A percentile compares a stretch with the other conserved stretches of the same genome.
phyloP scores from a whole-genome alignment of 2,797 vertebrate species.

The Eulemur coronatus region DNA sequence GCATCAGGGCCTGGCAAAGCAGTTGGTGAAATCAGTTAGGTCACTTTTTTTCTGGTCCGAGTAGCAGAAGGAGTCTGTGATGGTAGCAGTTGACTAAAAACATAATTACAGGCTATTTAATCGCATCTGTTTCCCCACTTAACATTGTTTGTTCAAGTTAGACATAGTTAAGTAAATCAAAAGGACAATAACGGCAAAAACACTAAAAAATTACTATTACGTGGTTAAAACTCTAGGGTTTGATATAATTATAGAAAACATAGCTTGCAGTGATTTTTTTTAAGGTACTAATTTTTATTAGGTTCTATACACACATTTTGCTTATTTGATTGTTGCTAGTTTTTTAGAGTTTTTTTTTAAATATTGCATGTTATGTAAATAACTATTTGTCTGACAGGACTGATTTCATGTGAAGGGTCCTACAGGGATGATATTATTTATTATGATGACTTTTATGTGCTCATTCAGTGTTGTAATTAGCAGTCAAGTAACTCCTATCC shows the following conservation, averaged over 20 bases:
- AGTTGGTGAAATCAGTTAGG: constrained; percentile 88
- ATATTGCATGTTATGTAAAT: constrained; percentile 77
- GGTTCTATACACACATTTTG: constrained; percentile 81
- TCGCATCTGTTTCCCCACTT: constrained; percentile 90
- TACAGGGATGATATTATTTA: constrained; percentile 59
- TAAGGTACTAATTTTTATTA: constrained; percentile 86
- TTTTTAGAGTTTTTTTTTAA: constrained; percentile 60
- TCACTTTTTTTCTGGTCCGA: constrained; percentile 88
- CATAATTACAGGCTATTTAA: constrained; percentile 92
- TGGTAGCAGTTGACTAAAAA: constrained; percentile 89
- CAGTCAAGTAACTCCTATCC: constrained; percentile 59
- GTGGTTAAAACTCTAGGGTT: constrained; percentile 84
- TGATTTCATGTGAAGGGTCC: constrained; percentile 72
- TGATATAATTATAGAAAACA: constrained; percentile 88
- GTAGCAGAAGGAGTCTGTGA: constrained; percentile 85
- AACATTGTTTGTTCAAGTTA: constrained; percentile 94
- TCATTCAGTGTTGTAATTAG: constrained; percentile 67
- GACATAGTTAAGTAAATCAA: constrained; percentile 94
- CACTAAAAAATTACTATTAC: constrained; percentile 84
- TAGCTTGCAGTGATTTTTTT: constrained; percentile 81
- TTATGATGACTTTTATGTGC: constrained; percentile 55
- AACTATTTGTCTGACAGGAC: constrained; percentile 70
- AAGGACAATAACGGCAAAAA: constrained; percentile 88
- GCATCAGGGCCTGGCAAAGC: constrained; percentile 84
- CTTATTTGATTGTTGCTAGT: constrained; percentile 72